Base-by-base conservation (phyloP, 2,797 vertebrate species). In the Pseudopleuronectes americanus region DNA sequence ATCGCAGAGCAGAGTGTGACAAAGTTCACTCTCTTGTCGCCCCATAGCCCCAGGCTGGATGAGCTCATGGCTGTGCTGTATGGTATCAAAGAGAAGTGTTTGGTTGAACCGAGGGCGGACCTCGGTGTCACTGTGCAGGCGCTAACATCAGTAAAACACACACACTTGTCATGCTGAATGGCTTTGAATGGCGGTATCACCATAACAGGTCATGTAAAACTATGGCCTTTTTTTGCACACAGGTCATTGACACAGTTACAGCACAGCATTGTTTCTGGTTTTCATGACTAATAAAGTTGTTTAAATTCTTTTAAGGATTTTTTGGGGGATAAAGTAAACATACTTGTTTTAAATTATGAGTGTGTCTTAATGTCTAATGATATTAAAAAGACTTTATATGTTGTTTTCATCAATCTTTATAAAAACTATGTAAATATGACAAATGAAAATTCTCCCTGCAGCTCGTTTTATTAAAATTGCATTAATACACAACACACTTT, bases 1-100 rank as follows among this genome's bases (percentile, higher is more conserved):
- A 92, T 84, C 78, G 63, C 68, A 74, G 74, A 82, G 69, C 19
- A 77, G 79, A 85, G 80, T 92, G 85, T 90, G 87, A 90, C 83
- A 89, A 89, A 89, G 90, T 90, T 91, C 87, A 85, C 57, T 62
- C 82, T 57, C 80, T 83, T 88, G 86, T 85, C 59, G 74, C 80
- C 7, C 3, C 3, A 5, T 61, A 54, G 84, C 92, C 81, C 6
- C 23, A 2, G 90, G 92, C 69, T 36, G 70, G 68, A 90, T 94
- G 91, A 94, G 89, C 88, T 93, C 93, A 94, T 90, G 76, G 74
- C 73, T 87, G 74, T 64, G 73, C 69, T 76, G 71, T 52, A 65
- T 76, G 71, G 81, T 90, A 81, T 91, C 87, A 90, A 89, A 90
- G 89, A 81, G 61, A 86, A 86, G 84, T 84, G 79, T 85, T 86